Conservation (phyloP, 2,888 invertebrate species). For the Euspilapteryx auroguttella region DNA sequence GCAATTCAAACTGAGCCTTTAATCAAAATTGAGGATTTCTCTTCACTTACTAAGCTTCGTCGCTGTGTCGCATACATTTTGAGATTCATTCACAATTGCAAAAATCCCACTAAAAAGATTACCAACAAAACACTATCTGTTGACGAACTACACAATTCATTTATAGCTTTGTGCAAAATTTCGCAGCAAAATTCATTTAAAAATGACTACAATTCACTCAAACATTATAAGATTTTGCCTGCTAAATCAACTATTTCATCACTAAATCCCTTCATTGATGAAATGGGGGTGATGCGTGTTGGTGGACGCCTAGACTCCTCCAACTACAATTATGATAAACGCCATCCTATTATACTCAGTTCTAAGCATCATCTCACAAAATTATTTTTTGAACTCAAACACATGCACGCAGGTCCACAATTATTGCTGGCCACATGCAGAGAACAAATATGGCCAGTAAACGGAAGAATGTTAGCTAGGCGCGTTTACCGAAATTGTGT, state of each 20-base stretch:
- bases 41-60: slow-evolving; percentile 3
- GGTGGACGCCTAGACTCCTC: slow-evolving; percentile 10
- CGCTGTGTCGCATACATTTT: slow-evolving; percentile 4
- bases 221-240: slow-evolving; percentile 4
- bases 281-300: slow-evolving; percentile 8
- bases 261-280: slow-evolving; percentile 9
- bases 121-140: too few species aligned
- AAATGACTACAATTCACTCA: slow-evolving; percentile 2
- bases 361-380: slow-evolving; percentile 5
- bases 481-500: background rate
- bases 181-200: slow-evolving; percentile 7
- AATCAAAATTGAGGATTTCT: too few species aligned
- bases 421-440: slow-evolving; percentile 1
- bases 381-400: background rate
- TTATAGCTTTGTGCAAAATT: background rate
- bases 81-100: slow-evolving; percentile 6
- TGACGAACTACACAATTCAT: slow-evolving; percentile 1
- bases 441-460: slow-evolving; percentile 4
- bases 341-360: slow-evolving; percentile 3
- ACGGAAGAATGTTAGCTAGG: slow-evolving; percentile 3
- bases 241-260: slow-evolving; percentile 4
- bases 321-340: slow-evolving; percentile 5
- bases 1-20: background rate
- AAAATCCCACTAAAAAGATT: slow-evolving; percentile 5
- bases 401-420: slow-evolving; percentile 1